Evolutionary conservation across 2,888 invertebrate genomes (phyloP), one percentile per base, ranked within the genome.

Genomic region (Protophormia terraenovae): DNA sequence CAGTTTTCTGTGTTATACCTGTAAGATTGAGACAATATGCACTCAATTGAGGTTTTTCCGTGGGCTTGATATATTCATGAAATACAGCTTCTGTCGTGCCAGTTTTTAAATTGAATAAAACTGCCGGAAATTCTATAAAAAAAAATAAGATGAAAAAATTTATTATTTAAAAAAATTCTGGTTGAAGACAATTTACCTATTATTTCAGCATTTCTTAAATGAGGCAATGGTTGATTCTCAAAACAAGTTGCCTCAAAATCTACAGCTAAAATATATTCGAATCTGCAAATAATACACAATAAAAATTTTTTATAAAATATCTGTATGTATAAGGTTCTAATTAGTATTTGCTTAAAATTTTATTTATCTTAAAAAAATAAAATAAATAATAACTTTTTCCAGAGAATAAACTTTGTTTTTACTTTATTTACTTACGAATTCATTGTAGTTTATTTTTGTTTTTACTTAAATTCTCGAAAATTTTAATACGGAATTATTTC

Each of bases 181-280:
- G n/a, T n/a, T 3, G n/a, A n/a, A n/a, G n/a, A n/a, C n/a, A n/a
- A n/a, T n/a, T 93, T 91, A 89, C 91, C 92, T 72, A 92, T 92
- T 50, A 91, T 91, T 87, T 92, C 93, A 83, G 92, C 86, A 90
- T 92, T 89, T 91, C 92, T 94, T 95, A 91, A 92, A 78, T 89
- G 89, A 0, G 89, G 89, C 45, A 93, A 92, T n/a, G 91, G 35
- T 1, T 35, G 92, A 92, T 85, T 94, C 93, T 95, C 95, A n/a
- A n/a, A 95, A 88, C 95, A 95, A 1, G 95, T 95, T 64, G 95
- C 94, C 91, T 95, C 95, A 92, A 95, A 95, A 89, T 95, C 95
- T 0, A 95, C 90, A 38, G 93, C 93, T 64, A 94, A 90, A 67
- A 94, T 88, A 90, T 93, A 93, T 2, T 35, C n/a, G n/a, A n/a